phyloP scores from a whole-genome alignment of 2,113 vertebrate species.

The Xyrauchen texanus region DNA sequence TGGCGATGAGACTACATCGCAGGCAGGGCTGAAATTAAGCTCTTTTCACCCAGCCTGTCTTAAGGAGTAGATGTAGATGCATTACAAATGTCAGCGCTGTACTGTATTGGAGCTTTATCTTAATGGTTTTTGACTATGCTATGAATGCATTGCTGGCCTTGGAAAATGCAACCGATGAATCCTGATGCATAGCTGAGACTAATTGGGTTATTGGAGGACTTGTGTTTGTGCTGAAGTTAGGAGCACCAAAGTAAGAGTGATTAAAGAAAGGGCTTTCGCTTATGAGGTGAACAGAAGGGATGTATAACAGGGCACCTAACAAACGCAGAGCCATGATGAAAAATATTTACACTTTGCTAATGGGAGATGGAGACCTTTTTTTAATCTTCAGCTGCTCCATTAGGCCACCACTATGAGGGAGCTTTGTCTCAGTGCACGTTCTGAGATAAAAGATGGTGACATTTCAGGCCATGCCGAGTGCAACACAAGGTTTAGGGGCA shows the following conservation, averaged over 20 bases:
- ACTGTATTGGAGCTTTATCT: slow-evolving; percentile 4
- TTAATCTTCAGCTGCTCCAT: slow-evolving; percentile 51
- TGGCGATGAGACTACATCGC: not conserved
- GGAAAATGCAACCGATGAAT: slow-evolving; percentile 22
- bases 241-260: not conserved
- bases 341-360: slow-evolving; percentile 58
- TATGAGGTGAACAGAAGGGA: slow-evolving; percentile 22
- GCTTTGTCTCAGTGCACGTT: slow-evolving; percentile 45
- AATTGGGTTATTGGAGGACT: slow-evolving; percentile 39
- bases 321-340: slow-evolving; percentile 37
- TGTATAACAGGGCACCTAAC: slow-evolving; percentile 48
- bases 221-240: slow-evolving; percentile 30
- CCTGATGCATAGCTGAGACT: slow-evolving; percentile 25
- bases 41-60: slow-evolving; percentile 18
- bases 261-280: slow-evolving; percentile 39
- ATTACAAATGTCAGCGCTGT: slow-evolving; percentile 20
- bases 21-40: slow-evolving; percentile 24
- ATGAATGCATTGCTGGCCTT: not conserved
- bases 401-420: slow-evolving; percentile 39
- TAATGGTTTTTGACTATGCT: slow-evolving; percentile 40
- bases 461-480: slow-evolving; percentile 53
- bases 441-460: slow-evolving; percentile 62
- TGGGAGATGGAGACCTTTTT: slow-evolving; percentile 51
- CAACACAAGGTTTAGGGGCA: slow-evolving; percentile 39
- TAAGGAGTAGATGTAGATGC: slow-evolving; percentile 10